A percentile compares a stretch with the other conserved stretches of the same genome.
phyloP scores from a whole-genome alignment of 2,113 vertebrate species.

The Mesembrinibis cayennensis region DNA sequence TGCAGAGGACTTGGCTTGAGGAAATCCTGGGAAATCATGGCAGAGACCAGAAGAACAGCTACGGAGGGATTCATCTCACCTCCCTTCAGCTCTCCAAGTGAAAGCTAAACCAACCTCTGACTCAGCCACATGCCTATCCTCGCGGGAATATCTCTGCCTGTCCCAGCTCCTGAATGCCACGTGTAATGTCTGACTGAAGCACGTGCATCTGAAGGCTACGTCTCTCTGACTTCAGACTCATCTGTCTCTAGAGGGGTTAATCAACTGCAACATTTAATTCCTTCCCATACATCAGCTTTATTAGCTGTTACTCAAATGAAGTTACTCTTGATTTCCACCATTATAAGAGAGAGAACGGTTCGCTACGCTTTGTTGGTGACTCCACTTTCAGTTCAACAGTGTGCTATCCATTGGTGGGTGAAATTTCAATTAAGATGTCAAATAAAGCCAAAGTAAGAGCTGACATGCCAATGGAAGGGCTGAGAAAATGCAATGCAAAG shows the following conservation, averaged over 20 bases:
- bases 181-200: fast-evolving
- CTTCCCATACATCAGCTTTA: background rate
- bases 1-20: background rate
- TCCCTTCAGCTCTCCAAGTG: background rate
- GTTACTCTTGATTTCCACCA: background rate
- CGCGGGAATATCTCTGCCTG: background rate
- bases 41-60: background rate
- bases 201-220: background rate
- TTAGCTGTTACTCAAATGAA: background rate
- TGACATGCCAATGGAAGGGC: background rate
- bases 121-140: background rate
- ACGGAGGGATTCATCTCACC: background rate
- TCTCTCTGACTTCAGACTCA: background rate
- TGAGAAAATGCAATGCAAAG: background rate
- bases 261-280: background rate
- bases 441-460: background rate
- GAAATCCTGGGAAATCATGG: background rate
- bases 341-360: background rate
- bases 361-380: background rate
- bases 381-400: background rate
- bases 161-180: background rate
- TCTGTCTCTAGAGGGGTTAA: background rate
- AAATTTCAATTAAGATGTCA: background rate
- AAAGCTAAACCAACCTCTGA: background rate
- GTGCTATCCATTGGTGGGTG: background rate